Base-by-base conservation (phyloP, 2,113 vertebrate species). In the Chaenogobius annularis region DNA sequence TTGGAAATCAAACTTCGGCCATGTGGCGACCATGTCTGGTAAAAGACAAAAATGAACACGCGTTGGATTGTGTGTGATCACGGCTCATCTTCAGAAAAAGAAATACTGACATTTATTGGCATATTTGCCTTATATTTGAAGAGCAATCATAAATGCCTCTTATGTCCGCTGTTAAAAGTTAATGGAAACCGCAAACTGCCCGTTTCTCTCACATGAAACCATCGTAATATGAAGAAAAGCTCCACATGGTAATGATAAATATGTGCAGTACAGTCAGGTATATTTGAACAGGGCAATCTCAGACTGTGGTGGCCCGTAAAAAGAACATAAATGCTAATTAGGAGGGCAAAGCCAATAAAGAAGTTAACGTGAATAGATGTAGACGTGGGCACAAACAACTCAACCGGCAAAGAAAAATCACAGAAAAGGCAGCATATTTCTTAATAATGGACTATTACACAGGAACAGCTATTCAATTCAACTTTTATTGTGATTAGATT, bases 201-300 rank as follows among this genome's bases (percentile, higher is more conserved):
- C 79, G 65, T 81, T 85, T 87, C 80, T 82, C 77, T 73, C 71
- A 87, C 84, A 89, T 83, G 73, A 84, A 85, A 70, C 74, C 82
- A 81, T 87, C 84, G 83, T 73, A 83, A 78, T 82, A 10, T 79
- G 69, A 73, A 82, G 86, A 84, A 87, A 87, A 84, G 80, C 31
- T 71, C 69, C 90, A 91, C 82, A 90, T 88, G 89, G 80, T 68
- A 54, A 48, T 75, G 59, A 77, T 89, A 88, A 88, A 86, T 90
- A 17, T 14, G 10, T 9, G 8, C 85, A 50, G 68, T 77, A 70
- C 66, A 35, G 77, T 81, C 72, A 77, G 65, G 55, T 66, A 12
- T 61, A 55, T 68, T 80, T 77, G 59, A 67, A 65, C 23, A 31
- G 23, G 6, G 48, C 48, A 80, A 70, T 69, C 72, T 72, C 64